phyloP scores from a whole-genome alignment of 1,140 invertebrate species.

The Venustaconcha ellipsiformis region DNA sequence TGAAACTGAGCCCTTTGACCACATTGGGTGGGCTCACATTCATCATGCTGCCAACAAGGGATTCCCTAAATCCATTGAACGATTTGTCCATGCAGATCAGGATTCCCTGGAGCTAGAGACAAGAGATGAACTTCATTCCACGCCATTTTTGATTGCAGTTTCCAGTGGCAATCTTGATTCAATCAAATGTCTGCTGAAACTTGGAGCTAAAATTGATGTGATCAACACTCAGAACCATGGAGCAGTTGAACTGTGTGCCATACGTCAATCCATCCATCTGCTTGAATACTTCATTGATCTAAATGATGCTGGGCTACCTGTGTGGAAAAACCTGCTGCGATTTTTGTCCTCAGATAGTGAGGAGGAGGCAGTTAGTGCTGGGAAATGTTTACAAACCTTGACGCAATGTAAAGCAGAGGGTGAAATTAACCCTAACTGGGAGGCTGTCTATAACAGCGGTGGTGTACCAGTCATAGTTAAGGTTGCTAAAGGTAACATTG shows the following conservation, averaged over 20 bases:
- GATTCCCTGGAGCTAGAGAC: slow-evolving; percentile 63
- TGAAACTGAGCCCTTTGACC: slow-evolving; percentile 39
- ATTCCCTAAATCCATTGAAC: slow-evolving; percentile 62
- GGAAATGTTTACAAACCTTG: slow-evolving; percentile 59
- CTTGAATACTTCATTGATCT: slow-evolving; percentile 60
- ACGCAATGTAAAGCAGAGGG: slow-evolving; percentile 48
- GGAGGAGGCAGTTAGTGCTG: slow-evolving; percentile 60
- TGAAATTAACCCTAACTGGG: slow-evolving; percentile 53
- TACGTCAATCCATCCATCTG: slow-evolving; percentile 55
- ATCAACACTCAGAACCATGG: slow-evolving; percentile 63
- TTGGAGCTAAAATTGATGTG: slow-evolving; percentile 55
- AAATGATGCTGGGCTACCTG: slow-evolving; percentile 56
- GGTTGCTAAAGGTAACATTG: slow-evolving; percentile 51
- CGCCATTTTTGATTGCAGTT: slow-evolving; percentile 65
- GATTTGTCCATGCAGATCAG: slow-evolving; percentile 57
- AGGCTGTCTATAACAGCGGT: slow-evolving; percentile 48
- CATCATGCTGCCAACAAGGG: slow-evolving; percentile 64
- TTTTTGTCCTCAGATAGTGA: slow-evolving; percentile 62
- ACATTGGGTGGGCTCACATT: slow-evolving; percentile 65
- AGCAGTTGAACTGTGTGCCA: slow-evolving; percentile 62
- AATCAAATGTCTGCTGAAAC: slow-evolving; percentile 53
- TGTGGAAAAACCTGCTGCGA: slow-evolving; percentile 64
- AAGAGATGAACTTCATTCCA: slow-evolving; percentile 56
- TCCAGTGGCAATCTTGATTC: slow-evolving; percentile 59
- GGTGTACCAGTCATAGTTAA: slow-evolving; percentile 57